These are phyloP conservation scores for Actinopyga echinites DNA, from an alignment of 53 echinoderm and acorn worm genomes.

Conservation along the genomic window DNA sequence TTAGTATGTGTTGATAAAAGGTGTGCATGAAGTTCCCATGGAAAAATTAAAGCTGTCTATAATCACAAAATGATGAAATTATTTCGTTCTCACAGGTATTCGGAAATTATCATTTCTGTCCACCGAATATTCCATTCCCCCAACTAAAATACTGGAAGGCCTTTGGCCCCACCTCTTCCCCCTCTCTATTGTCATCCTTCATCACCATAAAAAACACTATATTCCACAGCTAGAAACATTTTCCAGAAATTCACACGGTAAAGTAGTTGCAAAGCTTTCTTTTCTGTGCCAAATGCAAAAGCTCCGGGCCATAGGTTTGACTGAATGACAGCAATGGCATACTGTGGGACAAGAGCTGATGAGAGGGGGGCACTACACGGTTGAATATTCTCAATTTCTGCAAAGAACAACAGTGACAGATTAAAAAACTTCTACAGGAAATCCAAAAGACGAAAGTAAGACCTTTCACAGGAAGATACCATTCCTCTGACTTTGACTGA, in stretches of 20 bases:
- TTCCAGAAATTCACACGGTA: not conserved
- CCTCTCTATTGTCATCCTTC: not conserved
- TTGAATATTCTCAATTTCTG: constrained; percentile 87
- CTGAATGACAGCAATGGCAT: constrained; percentile 88
- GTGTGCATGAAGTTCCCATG: too few relatives aligned
- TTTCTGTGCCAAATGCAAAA: constrained; percentile 96
- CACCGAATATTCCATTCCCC: too few relatives aligned
- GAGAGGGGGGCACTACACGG: constrained; percentile 94
- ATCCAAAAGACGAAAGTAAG: not conserved
- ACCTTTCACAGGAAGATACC: too few relatives aligned
- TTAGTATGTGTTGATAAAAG: too few relatives aligned
- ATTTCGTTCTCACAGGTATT: too few relatives aligned
- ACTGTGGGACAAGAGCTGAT: constrained; percentile 85
- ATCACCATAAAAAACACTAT: not conserved
- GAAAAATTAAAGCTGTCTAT: too few relatives aligned
- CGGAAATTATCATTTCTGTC: too few relatives aligned
- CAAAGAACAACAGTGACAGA: not conserved
- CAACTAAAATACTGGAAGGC: too few relatives aligned
- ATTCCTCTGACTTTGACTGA: too few relatives aligned
- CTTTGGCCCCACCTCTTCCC: too few relatives aligned
- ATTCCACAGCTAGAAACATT: not conserved
- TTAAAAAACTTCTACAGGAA: not conserved
- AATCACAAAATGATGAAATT: too few relatives aligned
- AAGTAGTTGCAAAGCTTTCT: constrained; percentile 58
- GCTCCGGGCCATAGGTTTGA: constrained; percentile 99